Conservation (phyloP, 2,797 vertebrate genomes). For the Delichon dasypus region DNA sequence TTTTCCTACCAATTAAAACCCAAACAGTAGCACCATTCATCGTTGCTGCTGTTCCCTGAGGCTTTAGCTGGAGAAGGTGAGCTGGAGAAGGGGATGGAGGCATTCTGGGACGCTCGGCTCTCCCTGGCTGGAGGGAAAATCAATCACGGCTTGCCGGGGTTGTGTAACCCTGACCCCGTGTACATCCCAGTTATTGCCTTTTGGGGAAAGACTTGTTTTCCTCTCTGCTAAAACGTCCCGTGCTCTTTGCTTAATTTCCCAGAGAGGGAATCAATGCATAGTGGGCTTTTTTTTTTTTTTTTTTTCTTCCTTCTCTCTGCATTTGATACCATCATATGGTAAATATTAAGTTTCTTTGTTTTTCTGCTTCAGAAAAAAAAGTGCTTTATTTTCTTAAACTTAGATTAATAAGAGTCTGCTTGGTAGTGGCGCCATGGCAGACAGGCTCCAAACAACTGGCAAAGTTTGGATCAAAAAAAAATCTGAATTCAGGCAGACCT, state of each 20-base stretch:
- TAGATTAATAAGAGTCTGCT: neutral
- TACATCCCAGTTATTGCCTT: neutral
- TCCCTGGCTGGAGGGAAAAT: neutral
- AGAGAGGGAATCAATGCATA: neutral
- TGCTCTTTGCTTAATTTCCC: neutral
- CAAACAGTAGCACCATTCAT: slow-evolving; percentile 15
- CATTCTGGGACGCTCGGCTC: neutral
- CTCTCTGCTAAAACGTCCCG: neutral
- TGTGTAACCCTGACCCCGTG: neutral
- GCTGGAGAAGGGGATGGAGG: neutral
- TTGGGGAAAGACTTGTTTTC: slow-evolving; percentile 2
- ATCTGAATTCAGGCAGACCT: neutral
- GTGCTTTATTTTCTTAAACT: slow-evolving; percentile 21
- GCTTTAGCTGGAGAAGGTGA: neutral
- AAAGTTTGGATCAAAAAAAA: neutral
- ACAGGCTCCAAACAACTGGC: neutral
- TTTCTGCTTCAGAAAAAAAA: neutral
- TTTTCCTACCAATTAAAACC: neutral
- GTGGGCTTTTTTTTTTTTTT: rapidly evolving
- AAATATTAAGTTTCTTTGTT: slow-evolving; percentile 5
- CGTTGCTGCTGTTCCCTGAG: neutral
- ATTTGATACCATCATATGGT: neutral
- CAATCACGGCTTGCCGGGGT: neutral
- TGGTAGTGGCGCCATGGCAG: rapidly evolving
- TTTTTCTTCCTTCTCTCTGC: neutral